Evolutionary conservation across 2,113 vertebrate species (phyloP).

Genomic region (Corydoras sp.): DNA sequence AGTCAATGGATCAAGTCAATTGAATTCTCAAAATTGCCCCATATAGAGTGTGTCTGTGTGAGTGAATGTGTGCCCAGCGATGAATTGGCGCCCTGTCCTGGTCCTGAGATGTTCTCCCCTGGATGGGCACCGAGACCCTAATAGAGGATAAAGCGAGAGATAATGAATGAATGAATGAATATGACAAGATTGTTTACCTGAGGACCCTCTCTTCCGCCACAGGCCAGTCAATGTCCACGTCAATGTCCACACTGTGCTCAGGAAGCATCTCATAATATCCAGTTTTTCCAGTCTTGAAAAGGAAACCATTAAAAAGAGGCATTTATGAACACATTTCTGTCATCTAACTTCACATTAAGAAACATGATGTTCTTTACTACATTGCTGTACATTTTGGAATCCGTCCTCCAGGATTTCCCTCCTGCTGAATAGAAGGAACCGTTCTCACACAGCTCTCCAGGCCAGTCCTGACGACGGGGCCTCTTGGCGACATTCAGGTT

Average conservation of each 20-base stretch:
- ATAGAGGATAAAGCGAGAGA: no score
- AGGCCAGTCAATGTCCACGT: conserved; percentile 95
- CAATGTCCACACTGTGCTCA: conserved; percentile 91
- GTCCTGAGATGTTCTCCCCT: no score
- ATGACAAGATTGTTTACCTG: conserved; percentile 61
- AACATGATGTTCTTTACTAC: no score
- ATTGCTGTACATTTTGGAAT: conserved; percentile 70
- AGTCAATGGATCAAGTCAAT: no score
- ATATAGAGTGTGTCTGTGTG: no score
- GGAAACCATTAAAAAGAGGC: background rate
- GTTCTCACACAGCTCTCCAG: conserved; percentile 89
- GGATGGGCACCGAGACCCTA: no score
- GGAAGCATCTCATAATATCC: conserved; percentile 90
- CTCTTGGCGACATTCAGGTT: conserved; percentile 77
- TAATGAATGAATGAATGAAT: no score
- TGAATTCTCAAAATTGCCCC: no score
- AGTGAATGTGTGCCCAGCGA: no score
- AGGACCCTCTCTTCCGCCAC: conserved; percentile 90
- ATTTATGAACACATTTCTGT: no score
- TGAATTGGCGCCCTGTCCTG: no score
- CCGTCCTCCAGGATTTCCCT: conserved; percentile 65
- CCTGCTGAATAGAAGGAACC: conserved; percentile 87
- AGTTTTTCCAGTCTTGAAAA: conserved; percentile 73
- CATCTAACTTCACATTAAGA: no score
- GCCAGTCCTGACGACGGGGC: conserved; percentile 88